These are phyloP conservation scores for Stenchaetothrips biformis DNA, from an alignment of 2,888 invertebrate species.

Conservation along the genomic window DNA sequence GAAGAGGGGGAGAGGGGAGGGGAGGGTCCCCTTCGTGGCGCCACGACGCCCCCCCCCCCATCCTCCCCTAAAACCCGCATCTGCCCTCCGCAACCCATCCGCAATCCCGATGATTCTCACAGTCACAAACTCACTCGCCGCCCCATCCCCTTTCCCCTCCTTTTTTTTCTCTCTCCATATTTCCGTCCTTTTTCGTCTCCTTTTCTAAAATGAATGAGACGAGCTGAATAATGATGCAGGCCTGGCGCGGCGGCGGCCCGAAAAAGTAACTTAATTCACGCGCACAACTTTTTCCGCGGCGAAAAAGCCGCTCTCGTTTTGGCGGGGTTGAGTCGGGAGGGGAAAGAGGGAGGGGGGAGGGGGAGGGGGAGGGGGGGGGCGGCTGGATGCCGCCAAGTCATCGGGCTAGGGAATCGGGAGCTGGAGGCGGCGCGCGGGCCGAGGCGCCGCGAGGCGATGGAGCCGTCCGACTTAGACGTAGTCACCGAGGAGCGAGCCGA, in stretches of 20 bases:
- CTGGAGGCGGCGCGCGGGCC: not conserved
- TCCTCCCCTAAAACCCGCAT: no score
- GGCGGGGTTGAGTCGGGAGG: not conserved
- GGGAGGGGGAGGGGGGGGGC: not conserved
- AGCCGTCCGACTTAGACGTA: not conserved
- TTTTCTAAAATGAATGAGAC: not conserved
- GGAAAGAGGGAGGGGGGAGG: not conserved
- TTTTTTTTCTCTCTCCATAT: not conserved
- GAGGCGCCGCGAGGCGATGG: not conserved
- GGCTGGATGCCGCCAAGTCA: not conserved
- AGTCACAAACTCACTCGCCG: not conserved
- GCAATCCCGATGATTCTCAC: not conserved
- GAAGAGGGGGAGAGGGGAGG: not conserved
- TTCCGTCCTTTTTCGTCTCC: not conserved
- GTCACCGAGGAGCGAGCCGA: not conserved
- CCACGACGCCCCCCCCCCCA: no score
- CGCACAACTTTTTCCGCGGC: slow-evolving; percentile 5
- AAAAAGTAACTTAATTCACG: slow-evolving; percentile 15
- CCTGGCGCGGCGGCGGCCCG: not conserved
- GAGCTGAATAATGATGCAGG: slow-evolving; percentile 18
- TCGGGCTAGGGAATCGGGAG: not conserved
- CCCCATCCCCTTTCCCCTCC: not conserved
- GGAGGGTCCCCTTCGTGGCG: no score
- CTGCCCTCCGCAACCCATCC: not conserved
- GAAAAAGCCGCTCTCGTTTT: not conserved